These are phyloP conservation scores for Oenanthe melanoleuca DNA, from an alignment of 2,113 vertebrate species.

Conservation along the genomic window DNA sequence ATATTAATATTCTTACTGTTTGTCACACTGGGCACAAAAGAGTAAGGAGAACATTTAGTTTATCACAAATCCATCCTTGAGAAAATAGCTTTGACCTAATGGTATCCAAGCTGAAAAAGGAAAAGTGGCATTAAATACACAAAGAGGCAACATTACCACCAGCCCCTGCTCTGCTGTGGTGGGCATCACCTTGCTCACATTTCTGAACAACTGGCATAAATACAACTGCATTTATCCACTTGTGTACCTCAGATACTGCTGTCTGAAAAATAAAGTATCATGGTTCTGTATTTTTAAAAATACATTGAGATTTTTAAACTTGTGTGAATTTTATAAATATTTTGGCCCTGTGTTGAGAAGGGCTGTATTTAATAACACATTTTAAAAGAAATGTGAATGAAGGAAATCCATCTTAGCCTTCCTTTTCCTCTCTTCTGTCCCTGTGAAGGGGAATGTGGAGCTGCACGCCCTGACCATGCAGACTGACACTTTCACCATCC, in stretches of 20 bases:
- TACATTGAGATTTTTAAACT: neutral
- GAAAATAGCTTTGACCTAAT: neutral
- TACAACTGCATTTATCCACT: neutral
- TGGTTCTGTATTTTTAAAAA: neutral
- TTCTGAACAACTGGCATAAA: neutral
- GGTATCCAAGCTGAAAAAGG: neutral
- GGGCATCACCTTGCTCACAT: neutral
- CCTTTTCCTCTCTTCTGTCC: neutral
- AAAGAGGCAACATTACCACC: neutral
- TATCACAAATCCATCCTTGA: neutral
- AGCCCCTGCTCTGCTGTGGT: neutral
- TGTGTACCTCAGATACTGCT: neutral
- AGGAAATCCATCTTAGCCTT: neutral
- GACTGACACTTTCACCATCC: neutral
- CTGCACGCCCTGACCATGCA: neutral
- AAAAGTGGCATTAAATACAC: neutral
- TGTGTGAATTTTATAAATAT: neutral
- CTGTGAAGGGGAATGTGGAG: neutral
- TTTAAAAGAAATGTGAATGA: neutral
- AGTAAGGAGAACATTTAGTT: neutral
- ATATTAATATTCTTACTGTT: neutral
- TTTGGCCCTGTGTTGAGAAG: neutral
- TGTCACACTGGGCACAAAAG: neutral
- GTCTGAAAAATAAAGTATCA: neutral
- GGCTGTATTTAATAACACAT: neutral